Conservation (phyloP, 2,797 vertebrate genomes). For the Alfaro cultratus region DNA sequence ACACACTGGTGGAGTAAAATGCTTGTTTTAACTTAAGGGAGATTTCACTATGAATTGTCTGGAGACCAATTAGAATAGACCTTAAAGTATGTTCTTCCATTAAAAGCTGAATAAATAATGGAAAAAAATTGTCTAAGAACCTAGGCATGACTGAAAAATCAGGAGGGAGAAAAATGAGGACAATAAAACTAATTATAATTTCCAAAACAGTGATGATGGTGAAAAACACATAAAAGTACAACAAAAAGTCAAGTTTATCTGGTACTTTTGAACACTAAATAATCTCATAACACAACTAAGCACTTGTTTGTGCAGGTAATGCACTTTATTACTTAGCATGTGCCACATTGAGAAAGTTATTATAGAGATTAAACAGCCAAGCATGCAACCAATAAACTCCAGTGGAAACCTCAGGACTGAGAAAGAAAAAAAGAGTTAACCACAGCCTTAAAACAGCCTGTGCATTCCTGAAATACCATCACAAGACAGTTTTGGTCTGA, state of each 20-base stretch:
- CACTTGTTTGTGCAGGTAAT: not conserved
- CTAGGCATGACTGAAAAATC: slow-evolving; percentile 40
- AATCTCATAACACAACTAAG: not conserved
- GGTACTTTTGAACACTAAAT: slow-evolving; percentile 63
- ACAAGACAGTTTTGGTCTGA: not conserved
- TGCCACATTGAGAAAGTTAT: not conserved
- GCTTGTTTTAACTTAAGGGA: slow-evolving; percentile 57
- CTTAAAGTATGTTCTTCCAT: slow-evolving; percentile 60
- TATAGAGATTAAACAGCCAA: not conserved
- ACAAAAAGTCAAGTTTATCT: slow-evolving; percentile 34
- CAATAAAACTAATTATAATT: slow-evolving; percentile 51
- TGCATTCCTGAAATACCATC: slow-evolving; percentile 44
- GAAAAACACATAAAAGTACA: slow-evolving; percentile 47
- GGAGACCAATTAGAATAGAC: slow-evolving; percentile 73
- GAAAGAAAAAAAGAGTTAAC: not conserved
- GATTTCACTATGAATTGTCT: slow-evolving; percentile 58
- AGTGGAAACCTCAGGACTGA: not conserved
- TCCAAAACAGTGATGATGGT: slow-evolving; percentile 49
- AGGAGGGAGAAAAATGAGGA: slow-evolving; percentile 30
- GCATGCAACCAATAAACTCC: not conserved
- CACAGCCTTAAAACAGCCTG: not conserved
- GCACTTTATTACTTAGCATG: not conserved
- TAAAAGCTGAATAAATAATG: slow-evolving; percentile 57
- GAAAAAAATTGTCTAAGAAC: slow-evolving; percentile 39
- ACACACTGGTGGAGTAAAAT: slow-evolving; percentile 40